Base-by-base conservation (phyloP, 53 echinoderm and acorn worm genomes). In the Luidia sarsii region DNA sequence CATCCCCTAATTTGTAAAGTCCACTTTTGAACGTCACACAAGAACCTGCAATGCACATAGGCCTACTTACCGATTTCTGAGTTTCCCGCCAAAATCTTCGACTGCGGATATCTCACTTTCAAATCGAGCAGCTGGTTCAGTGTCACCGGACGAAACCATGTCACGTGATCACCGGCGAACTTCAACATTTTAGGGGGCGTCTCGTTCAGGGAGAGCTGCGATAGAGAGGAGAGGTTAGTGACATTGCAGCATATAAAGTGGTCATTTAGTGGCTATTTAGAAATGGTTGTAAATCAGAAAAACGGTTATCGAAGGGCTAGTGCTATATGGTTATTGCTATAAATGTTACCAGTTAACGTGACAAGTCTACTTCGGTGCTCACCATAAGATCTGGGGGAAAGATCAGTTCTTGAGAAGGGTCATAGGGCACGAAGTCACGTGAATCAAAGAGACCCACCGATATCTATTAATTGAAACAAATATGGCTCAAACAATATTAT, bases 21-120 rank as follows among this genome's bases (percentile, higher is more conserved):
- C n/a, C n/a, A n/a, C n/a, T n/a, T n/a, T n/a, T n/a, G n/a, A n/a
- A n/a, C n/a, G n/a, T n/a, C n/a, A n/a, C n/a, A n/a, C n/a, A n/a
- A n/a, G n/a, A n/a, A n/a, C n/a, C n/a, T n/a, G n/a, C n/a, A n/a
- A n/a, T n/a, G n/a, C n/a, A n/a, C n/a, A n/a, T n/a, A n/a, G n/a
- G n/a, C n/a, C n/a, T n/a, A n/a, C n/a, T 87, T 64, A 88, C 95
- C 95, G 18, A 95, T 65, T 85, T 92, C 92, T 16, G 95, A 83
- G 63, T 95, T 92, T n/a, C 95, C 95, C 24, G 82, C 85, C 50
- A 92, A 87, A 52, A 95, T 68, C 53, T 86, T 92, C 27, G 92
- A 85, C 20, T 77, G 15, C 36, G 95, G 95, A 64, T 90, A 86
- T 22, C 55, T 64, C 9, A 23, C 73, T 69, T 90, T 95, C 49